Evolutionary conservation across 2,888 invertebrate genomes (phyloP), one percentile per base, ranked within the genome.

Genomic region (Zeuzera pyrina): DNA sequence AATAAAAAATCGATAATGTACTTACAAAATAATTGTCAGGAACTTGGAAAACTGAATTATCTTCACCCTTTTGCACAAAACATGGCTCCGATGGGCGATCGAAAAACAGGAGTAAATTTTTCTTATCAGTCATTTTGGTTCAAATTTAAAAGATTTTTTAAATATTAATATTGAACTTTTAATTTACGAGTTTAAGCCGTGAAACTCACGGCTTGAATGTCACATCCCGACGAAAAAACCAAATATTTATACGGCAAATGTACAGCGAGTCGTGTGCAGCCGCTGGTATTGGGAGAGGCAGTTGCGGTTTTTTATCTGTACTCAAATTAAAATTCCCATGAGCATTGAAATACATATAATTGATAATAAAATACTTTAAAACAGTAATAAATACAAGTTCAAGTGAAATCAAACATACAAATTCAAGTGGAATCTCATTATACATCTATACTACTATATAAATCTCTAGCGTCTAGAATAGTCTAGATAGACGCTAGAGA

Each of bases 11-110:
- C 8, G 8, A 2, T 12, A 1, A 6, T 11, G 8, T 28, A 72
- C 85, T 85, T 57, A 88, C 88, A 59, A 88, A 79, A 52, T 86
- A 91, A 35, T 85, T 83, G 4, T 86, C 68, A 0, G 91, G 90
- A 3, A 91, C 61, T 45, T 90, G 85, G 50, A 91, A 89, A 15
- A 86, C 84, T 0, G 86, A 64, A 29, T 84, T 84, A 1, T 79
- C 69, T 0, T 87, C 86, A 2, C 91, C 91, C 68, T 92, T 93
- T 42, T 89, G 88, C 77, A 91, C 87, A 69, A 92, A 92, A 36
- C 89, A 86, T 1, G 92, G 92, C 68, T 93, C 92, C 39, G 86
- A 84, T 6, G 92, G 92, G 22, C 92, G 88, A 54, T 92, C 90
- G 72, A 90, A 91, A 45, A 93, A 85, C 49, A 89, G 67, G 45